Percentiles rank a stretch among this genome's conserved stretches.
Evolutionary conservation across 2,113 vertebrate genomes (phyloP).

Genomic region (Tychaedon coryphoeus): DNA sequence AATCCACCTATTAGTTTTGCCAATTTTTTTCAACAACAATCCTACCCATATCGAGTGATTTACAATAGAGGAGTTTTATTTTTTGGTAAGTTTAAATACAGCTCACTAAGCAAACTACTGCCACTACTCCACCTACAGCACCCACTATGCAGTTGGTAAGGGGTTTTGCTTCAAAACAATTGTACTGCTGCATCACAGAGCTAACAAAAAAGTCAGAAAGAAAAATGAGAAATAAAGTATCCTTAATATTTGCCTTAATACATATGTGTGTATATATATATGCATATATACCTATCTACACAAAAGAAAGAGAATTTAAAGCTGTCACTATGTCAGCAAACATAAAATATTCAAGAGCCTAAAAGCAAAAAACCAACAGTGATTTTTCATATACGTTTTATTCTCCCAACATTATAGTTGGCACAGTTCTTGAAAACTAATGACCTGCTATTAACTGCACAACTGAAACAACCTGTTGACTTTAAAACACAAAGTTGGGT

Average conservation of each 20-base stretch:
- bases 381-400: neutral
- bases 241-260: neutral
- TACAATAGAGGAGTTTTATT: neutral
- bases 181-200: neutral
- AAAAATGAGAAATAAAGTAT: neutral
- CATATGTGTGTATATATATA: no score
- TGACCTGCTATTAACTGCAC: neutral
- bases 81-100: neutral
- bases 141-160: neutral
- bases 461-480: neutral
- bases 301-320: neutral
- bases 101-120: neutral
- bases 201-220: neutral
- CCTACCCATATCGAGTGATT: neutral
- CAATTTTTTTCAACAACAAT: neutral
- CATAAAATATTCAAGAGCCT: neutral
- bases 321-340: neutral
- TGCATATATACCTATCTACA: neutral
- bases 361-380: neutral
- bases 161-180: neutral
- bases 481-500: neutral
- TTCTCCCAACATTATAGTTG: neutral
- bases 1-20: neutral
- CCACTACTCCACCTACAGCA: neutral
- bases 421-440: neutral